A percentile compares a stretch with the other conserved stretches of the same genome.
Conservation (phyloP, 2,113 vertebrate genomes). For the Aptenodytes patagonicus region DNA sequence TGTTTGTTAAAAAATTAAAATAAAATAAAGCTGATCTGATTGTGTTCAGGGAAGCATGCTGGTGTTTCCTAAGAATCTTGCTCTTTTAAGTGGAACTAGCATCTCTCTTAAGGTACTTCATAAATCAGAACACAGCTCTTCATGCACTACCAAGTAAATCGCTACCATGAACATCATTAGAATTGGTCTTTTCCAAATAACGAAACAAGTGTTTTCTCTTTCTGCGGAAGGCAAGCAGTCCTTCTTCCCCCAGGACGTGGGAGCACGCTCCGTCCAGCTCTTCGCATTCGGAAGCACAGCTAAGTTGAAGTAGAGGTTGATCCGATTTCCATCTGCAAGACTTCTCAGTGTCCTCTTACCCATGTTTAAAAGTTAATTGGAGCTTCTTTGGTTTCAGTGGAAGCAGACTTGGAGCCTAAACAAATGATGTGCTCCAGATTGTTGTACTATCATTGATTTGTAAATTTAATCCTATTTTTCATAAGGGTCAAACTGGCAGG, state of each 20-base stretch:
- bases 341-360: not conserved
- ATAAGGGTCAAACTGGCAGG: not conserved
- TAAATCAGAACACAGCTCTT: not conserved
- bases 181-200: not conserved
- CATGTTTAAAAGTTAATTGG: not conserved
- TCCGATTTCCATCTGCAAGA: not conserved
- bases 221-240: not conserved
- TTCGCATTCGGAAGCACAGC: fast-evolving
- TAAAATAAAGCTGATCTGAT: not conserved
- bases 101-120: not conserved
- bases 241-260: not conserved
- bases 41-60: not conserved
- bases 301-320: not conserved
- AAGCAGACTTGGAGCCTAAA: not conserved
- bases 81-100: not conserved
- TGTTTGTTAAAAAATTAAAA: not conserved
- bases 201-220: not conserved
- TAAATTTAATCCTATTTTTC: not conserved
- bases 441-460: not conserved
- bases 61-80: not conserved
- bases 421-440: not conserved
- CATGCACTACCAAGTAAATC: not conserved
- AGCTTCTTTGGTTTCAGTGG: not conserved
- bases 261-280: not conserved
- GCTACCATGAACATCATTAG: not conserved